phyloP scores from a whole-genome alignment of 92 coral and sea anemone genomes.

The Blastomussa wellsi region DNA sequence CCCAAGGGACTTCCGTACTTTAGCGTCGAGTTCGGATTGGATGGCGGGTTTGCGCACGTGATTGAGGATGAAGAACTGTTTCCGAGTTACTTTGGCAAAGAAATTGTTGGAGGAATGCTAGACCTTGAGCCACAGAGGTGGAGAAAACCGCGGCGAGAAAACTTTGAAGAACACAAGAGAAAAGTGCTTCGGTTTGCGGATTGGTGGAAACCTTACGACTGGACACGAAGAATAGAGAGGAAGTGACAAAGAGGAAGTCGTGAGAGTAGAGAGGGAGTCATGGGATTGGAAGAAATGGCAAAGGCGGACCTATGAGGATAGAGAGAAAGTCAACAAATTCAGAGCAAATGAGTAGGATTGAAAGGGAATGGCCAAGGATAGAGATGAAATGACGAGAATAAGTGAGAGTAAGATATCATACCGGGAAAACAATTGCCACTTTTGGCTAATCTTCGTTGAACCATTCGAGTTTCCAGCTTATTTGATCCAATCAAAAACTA shows the following conservation, averaged over 20 bases:
- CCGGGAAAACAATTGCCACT: no score
- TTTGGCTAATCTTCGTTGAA: no score
- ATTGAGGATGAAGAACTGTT: slow-evolving; percentile 91
- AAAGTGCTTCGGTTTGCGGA: slow-evolving; percentile 93
- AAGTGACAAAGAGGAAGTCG: neutral
- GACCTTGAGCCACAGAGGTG: slow-evolving; percentile 93
- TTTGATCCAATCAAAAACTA: no score
- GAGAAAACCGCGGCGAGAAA: slow-evolving; percentile 92
- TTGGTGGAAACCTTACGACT: slow-evolving; percentile 98
- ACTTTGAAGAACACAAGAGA: slow-evolving; percentile 92
- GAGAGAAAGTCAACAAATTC: neutral
- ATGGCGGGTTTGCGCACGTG: slow-evolving; percentile 99
- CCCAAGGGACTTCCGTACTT: slow-evolving; percentile 97
- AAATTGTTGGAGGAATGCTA: slow-evolving; percentile 97
- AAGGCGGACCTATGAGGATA: no score
- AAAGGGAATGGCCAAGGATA: neutral
- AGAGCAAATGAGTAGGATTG: neutral
- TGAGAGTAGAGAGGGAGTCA: neutral
- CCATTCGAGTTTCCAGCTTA: no score
- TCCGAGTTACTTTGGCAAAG: slow-evolving; percentile 97
- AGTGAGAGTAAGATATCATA: no score
- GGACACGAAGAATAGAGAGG: slow-evolving; percentile 81
- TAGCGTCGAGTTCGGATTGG: slow-evolving; percentile 96
- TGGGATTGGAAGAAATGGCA: no score
- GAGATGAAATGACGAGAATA: neutral